A percentile compares a stretch with the other conserved stretches of the same genome.
Evolutionary conservation across 2,888 invertebrate species (phyloP).

Genomic region (Fragum whitleyi): DNA sequence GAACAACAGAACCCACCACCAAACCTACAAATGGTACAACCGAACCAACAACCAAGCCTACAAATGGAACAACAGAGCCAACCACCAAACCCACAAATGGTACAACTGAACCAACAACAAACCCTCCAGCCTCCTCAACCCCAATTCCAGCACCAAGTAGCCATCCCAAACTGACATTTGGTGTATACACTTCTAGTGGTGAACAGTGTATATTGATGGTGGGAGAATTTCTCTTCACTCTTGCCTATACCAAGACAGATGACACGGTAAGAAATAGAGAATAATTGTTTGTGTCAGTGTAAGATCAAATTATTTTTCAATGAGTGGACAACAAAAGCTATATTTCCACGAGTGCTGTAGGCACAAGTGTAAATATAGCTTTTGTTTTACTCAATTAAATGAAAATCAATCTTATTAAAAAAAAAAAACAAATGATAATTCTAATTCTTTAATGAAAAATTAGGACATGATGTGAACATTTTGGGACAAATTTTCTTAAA

Average conservation of each 20-base stretch:
- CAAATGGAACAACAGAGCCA: not conserved
- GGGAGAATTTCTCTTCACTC: conserved; percentile 22
- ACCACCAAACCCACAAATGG: not conserved
- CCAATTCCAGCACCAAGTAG: not conserved
- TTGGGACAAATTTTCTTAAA: too few species aligned
- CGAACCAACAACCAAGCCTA: not conserved
- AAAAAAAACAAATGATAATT: not conserved
- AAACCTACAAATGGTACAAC: not conserved
- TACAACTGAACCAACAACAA: not conserved
- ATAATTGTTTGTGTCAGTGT: too few species aligned
- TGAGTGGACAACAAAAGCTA: too few species aligned
- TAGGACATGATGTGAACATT: too few species aligned
- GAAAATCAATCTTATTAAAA: not conserved
- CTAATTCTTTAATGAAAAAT: too few species aligned
- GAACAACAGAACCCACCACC: not conserved
- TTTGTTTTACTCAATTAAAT: too few species aligned
- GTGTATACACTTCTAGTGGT: conserved; percentile 1
- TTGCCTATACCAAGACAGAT: conserved; percentile 10
- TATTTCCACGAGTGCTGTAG: too few species aligned
- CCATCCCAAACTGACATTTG: conserved; percentile 21
- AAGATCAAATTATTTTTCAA: too few species aligned
- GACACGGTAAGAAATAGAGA: conserved; percentile 14
- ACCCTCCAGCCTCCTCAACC: not conserved
- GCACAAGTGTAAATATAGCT: too few species aligned
- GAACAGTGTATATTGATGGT: conserved; percentile 14